phyloP scores from a whole-genome alignment of 2,797 vertebrate species.

The Myotis planiceps region DNA sequence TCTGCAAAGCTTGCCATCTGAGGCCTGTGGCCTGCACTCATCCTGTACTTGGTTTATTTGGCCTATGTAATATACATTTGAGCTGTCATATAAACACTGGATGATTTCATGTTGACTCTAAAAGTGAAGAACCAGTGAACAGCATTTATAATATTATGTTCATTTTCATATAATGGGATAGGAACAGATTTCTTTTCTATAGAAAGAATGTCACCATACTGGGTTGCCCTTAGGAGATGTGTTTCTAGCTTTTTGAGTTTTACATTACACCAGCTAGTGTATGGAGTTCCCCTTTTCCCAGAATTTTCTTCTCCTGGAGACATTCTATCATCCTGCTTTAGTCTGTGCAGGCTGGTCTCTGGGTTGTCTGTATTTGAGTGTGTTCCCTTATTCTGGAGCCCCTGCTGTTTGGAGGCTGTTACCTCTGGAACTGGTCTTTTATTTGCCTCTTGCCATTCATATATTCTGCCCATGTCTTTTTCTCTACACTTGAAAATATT shows the following conservation, averaged over 20 bases:
- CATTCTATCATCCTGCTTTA: background rate
- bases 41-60: background rate
- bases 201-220: background rate
- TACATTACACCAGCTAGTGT: background rate
- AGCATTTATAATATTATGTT: background rate
- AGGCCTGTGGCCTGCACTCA: background rate
- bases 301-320: background rate
- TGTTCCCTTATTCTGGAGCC: background rate
- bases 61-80: background rate
- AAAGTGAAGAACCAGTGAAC: background rate
- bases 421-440: background rate
- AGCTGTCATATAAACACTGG: background rate
- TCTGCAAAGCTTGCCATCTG: background rate
- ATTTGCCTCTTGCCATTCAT: background rate
- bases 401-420: background rate
- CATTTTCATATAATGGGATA: background rate
- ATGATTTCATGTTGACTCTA: background rate
- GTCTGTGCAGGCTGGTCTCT: fast-evolving
- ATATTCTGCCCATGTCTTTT: background rate
- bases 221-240: background rate
- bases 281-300: background rate
- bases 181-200: background rate
- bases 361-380: background rate
- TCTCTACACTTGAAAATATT: background rate
- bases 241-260: background rate